These are phyloP conservation scores for Metalampra italica DNA, from an alignment of 2,888 invertebrate genomes.

Conservation along the genomic window DNA sequence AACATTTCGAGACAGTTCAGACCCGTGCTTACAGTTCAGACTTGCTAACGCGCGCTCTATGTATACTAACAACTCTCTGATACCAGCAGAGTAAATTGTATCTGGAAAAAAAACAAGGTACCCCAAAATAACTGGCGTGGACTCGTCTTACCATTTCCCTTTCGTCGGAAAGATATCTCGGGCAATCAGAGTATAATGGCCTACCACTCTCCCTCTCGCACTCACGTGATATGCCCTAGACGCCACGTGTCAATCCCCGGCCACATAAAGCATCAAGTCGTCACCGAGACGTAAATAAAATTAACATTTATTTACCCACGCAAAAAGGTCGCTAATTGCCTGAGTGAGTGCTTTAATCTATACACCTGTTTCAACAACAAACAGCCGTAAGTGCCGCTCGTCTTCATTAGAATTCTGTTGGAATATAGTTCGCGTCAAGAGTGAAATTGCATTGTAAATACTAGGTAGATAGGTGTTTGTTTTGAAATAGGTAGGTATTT, in stretches of 20 bases:
- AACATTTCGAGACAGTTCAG: no score
- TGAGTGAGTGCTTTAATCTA: conserved; percentile 28
- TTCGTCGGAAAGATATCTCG: conserved; percentile 62
- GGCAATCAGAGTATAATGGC: conserved; percentile 46
- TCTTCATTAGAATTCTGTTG: conserved; percentile 28
- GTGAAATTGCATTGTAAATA: conserved; percentile 28
- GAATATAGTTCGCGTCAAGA: conserved; percentile 26
- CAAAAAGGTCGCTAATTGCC: conserved; percentile 54
- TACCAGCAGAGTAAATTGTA: no score
- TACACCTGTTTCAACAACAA: not conserved
- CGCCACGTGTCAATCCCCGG: conserved; percentile 60
- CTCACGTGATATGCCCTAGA: conserved; percentile 50
- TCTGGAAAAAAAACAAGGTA: conserved; percentile 33
- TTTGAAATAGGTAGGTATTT: conserved; percentile 24
- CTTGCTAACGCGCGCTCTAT: no score
- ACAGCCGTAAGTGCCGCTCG: conserved; percentile 18
- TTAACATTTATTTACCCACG: conserved; percentile 47
- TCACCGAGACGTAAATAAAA: conserved; percentile 44
- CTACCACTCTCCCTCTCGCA: conserved; percentile 41
- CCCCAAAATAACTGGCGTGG: conserved; percentile 48
- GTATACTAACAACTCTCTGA: no score
- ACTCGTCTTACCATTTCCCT: conserved; percentile 58
- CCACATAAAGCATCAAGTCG: conserved; percentile 52
- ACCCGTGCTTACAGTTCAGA: no score
- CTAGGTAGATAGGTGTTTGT: no score